phyloP scores from a whole-genome alignment of 2,113 vertebrate genomes.

The Melospiza georgiana region DNA sequence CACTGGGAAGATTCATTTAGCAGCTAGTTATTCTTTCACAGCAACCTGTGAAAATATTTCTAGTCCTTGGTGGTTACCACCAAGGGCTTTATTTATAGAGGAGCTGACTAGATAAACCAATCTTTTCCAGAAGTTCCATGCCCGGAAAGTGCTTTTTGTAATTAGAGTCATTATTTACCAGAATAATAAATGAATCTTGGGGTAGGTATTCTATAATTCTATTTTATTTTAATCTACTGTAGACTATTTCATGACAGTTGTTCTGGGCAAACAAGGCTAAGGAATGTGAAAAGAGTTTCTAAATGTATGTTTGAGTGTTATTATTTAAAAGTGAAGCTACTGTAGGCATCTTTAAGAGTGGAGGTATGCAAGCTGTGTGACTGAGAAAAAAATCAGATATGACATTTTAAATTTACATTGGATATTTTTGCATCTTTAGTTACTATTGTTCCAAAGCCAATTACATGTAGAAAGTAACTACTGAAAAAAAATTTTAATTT shows the following conservation, averaged over 20 bases:
- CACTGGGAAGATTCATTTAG: conserved; percentile 38
- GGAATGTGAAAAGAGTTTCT: background rate
- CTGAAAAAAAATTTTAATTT: background rate
- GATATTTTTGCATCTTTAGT: background rate
- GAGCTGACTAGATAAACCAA: background rate
- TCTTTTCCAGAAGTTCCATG: background rate
- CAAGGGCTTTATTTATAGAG: conserved; percentile 5
- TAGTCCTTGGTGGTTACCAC: background rate
- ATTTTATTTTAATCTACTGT: background rate
- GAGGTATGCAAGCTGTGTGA: background rate
- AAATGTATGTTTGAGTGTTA: background rate
- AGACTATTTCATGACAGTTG: background rate
- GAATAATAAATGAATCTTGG: background rate
- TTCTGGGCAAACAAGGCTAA: background rate
- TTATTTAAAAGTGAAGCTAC: background rate
- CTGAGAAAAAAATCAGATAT: background rate
- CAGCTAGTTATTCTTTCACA: conserved; percentile 29
- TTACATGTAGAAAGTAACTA: background rate
- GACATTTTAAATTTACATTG: background rate
- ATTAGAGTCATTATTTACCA: background rate
- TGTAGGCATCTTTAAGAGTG: background rate
- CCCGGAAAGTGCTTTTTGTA: background rate
- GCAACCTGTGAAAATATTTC: conserved; percentile 45
- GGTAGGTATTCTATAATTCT: background rate
- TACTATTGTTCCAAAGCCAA: background rate